Evolutionary conservation across 2,888 invertebrate genomes (phyloP), one percentile per base, ranked within the genome.

Genomic region (Synergus umbraculus): DNA sequence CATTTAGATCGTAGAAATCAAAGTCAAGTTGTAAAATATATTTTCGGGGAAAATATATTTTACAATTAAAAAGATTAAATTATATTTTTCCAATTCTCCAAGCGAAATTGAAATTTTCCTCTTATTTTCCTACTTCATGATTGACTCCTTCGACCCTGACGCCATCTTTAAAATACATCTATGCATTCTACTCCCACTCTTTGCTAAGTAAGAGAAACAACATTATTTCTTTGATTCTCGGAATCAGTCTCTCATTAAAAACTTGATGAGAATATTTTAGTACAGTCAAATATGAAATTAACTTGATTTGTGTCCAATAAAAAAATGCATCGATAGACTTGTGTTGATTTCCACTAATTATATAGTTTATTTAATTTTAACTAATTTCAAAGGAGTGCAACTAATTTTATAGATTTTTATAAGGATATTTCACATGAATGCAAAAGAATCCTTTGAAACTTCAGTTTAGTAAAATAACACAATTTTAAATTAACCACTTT

Each of bases 161-260:
- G 60, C 29, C 0, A 29, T 60, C 60, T 22, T 10, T 22, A 60
- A 22, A 22, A 13, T 60, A 22, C 10, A 22, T 22, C 22, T 60
- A 60, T 60, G 22, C 60, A 60, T 10, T 60, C 3, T 18, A 0
- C n/a, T 22, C 60, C 60, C 60, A 60, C 60, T 60, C 12, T 22
- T 60, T 60, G 18, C 4, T 5, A 22, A 60, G 60, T 0, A 22
- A 29, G 29, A 73, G 37, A 69, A 73, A 46, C 43, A 44, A 41
- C 10, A 37, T 73, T 66, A n/a, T 43, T 41, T n/a, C 43, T 66
- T 66, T 41, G 29, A 73, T 73, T 73, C 73, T 15, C 4, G 37
- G 73, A 73, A 73, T n/a, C 12, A 54, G n/a, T 73, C 37, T 49
- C 13, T 22, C 46, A 73, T 73, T 54, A 37, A n/a, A 73, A 73